Base-by-base conservation (phyloP, 2,888 invertebrate species). In the Caenorhabditis zanzibari region DNA sequence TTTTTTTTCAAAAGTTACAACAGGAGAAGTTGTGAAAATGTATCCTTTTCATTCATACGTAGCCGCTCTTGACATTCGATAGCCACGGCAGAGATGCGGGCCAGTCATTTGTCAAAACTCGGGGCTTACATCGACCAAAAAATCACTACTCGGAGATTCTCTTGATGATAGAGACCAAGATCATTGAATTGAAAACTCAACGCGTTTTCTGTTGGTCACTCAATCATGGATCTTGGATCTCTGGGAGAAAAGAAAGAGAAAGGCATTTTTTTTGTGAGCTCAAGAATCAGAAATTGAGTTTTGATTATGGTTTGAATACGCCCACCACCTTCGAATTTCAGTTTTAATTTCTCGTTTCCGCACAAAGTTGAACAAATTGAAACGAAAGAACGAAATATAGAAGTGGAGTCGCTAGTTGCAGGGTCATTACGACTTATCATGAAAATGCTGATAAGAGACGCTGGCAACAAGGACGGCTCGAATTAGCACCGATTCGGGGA, bases 101-200 rank as follows among this genome's bases (percentile, higher is more conserved):
- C 77, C 63, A 79, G 79, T 79, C 79, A 72, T 79, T 79, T 79
- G 79, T 79, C 79, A 79, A 79, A 79, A 79, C 71, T 64, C 54
- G 38, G 71, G 38, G 71, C 71, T 71, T 56, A 47, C 56, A n/a
- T 10, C 44, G 61, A 54, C 44, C 71, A 71, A 79, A 80, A 80
- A 80, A 80, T 73, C 80, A 80, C 73, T 80, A 80, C 26, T 80
- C 44, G 19, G 10, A 5, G 12, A 44, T 49, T 54, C 28, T 64
- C 24, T 28, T 22, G 63, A 64, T 80, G 72, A 72, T 72, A 72
- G 56, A 72, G 66, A 73, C 68, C 74, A 74, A 59, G 47, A 59
- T 35, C 59, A 32, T 32, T 71, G 56, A 52, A 68, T 44, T 47
- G 64, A 64, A 56, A 47, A 69, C 41, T 44, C 61, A 49, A 63